Conservation (phyloP, 1,140 invertebrate species). For the Hycleus phaleratus region DNA sequence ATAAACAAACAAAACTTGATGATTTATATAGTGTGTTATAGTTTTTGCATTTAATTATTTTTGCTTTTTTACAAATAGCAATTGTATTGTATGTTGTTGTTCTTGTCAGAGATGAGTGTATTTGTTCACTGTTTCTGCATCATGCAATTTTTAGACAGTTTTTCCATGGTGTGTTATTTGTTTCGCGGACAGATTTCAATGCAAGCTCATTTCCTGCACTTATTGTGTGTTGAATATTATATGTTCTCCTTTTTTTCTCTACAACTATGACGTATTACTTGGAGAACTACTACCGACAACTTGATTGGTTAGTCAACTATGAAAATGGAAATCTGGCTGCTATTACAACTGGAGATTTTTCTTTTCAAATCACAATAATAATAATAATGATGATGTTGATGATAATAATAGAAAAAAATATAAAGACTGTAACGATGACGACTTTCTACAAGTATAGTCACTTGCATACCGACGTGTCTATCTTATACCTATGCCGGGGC, state of each 20-base stretch:
- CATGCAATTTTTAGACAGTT: slow-evolving; percentile 7
- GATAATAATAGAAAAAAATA: too few species aligned
- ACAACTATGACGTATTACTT: slow-evolving; percentile 17
- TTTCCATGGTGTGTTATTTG: slow-evolving; percentile 11
- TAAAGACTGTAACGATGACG: background rate
- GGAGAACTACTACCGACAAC: slow-evolving; percentile 13
- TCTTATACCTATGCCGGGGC: slow-evolving; percentile 9
- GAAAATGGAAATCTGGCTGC: slow-evolving; percentile 8
- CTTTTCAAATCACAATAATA: background rate
- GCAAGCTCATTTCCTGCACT: slow-evolving; percentile 31
- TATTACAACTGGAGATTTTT: slow-evolving; percentile 3
- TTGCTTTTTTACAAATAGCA: too few species aligned
- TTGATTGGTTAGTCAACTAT: slow-evolving; percentile 5
- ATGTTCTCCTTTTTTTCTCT: slow-evolving; percentile 11
- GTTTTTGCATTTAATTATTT: too few species aligned
- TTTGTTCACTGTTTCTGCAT: too few species aligned
- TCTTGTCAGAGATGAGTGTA: too few species aligned
- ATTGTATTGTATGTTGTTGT: too few species aligned
- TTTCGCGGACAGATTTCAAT: slow-evolving; percentile 26
- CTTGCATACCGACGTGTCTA: slow-evolving; percentile 12
- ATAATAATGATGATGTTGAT: too few species aligned
- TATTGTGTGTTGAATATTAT: slow-evolving; percentile 34
- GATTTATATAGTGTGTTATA: too few species aligned
- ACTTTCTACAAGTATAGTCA: slow-evolving; percentile 1
- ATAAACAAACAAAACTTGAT: too few species aligned